phyloP scores from a whole-genome alignment of 2,113 vertebrate species.

The Rostratula benghalensis region DNA sequence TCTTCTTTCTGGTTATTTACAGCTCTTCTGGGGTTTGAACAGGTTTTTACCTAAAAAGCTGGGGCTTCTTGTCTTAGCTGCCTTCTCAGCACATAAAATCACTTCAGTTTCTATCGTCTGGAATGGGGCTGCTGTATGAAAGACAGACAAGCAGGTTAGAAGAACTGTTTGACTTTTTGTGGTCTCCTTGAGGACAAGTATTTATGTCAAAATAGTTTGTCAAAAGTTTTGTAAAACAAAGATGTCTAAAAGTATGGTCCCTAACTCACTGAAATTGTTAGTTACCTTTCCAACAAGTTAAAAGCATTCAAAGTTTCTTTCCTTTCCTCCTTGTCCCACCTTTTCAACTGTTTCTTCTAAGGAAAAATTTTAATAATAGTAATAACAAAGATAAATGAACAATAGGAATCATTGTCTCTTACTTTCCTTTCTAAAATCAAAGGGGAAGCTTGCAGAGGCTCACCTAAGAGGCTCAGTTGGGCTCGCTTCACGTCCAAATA shows the following conservation, averaged over 20 bases:
- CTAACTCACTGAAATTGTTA: background rate
- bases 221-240: background rate
- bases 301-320: background rate
- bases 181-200: background rate
- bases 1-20: background rate
- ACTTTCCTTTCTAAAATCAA: background rate
- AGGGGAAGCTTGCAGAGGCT: background rate
- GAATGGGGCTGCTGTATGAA: background rate
- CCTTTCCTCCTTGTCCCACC: background rate
- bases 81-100: background rate
- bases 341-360: background rate
- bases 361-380: background rate
- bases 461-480: background rate
- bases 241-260: too few species aligned
- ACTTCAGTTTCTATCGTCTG: background rate
- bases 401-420: background rate
- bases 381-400: background rate
- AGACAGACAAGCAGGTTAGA: background rate
- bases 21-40: background rate
- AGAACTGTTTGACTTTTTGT: background rate
- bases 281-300: background rate
- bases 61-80: background rate
- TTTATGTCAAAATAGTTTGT: background rate
- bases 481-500: background rate
- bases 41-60: background rate